Evolutionary conservation across 2,113 vertebrate species (phyloP).

Genomic region (Terrapene triunguis): DNA sequence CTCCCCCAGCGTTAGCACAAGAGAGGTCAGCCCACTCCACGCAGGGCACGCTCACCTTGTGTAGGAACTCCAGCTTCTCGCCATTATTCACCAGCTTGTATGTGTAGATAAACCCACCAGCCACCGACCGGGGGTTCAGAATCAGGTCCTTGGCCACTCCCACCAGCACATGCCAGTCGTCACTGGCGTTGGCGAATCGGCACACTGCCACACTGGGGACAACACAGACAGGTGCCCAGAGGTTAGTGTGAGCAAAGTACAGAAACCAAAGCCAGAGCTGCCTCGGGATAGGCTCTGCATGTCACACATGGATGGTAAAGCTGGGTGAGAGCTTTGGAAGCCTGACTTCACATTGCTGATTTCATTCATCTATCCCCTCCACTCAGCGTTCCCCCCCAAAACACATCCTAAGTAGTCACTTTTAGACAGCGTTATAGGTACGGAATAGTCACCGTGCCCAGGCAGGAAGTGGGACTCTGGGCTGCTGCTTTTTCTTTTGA

Average conservation of each 20-base stretch:
- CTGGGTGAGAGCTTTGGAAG: accelerated
- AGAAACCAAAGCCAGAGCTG: accelerated
- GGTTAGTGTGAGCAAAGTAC: not conserved
- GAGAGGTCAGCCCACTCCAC: accelerated
- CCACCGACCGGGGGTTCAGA: slow-evolving; percentile 93
- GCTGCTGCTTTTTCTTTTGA: not conserved
- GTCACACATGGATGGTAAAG: not conserved
- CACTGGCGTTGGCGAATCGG: slow-evolving; percentile 90
- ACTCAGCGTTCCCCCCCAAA: accelerated
- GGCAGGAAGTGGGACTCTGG: not conserved
- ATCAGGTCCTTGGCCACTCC: slow-evolving; percentile 97
- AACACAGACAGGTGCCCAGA: not conserved
- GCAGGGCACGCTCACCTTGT: slow-evolving; percentile 87
- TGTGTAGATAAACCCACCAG: slow-evolving; percentile 95
- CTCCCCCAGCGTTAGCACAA: not conserved
- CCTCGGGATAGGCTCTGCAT: accelerated
- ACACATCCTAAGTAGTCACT: not conserved
- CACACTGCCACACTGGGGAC: slow-evolving; percentile 91
- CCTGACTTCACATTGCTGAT: not conserved
- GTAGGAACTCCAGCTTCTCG: slow-evolving; percentile 97
- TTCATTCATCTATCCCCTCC: not conserved
- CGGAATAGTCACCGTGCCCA: not conserved
- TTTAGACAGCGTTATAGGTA: not conserved
- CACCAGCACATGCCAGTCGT: slow-evolving; percentile 97
- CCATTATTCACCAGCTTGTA: slow-evolving; percentile 91